These are phyloP conservation scores for Acipenser oxyrinchus DNA, from an alignment of 2,797 vertebrate species.

Conservation along the genomic window DNA sequence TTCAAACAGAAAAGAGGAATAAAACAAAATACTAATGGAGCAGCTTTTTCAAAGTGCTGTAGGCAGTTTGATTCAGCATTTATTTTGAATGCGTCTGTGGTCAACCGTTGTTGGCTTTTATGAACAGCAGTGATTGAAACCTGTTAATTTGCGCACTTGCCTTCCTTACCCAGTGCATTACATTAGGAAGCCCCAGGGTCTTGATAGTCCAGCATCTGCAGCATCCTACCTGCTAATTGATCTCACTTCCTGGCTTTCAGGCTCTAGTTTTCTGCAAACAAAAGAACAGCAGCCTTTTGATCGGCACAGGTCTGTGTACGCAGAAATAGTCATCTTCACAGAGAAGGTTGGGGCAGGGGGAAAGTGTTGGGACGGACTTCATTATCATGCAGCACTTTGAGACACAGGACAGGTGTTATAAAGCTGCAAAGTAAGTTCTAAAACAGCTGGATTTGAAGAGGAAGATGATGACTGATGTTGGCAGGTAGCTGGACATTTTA, in stretches of 20 bases:
- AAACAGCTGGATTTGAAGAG: no score
- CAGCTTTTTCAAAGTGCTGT: constrained; percentile 16
- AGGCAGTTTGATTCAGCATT: constrained; percentile 27
- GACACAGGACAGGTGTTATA: no score
- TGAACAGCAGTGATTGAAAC: constrained; percentile 59
- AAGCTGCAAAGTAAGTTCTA: no score
- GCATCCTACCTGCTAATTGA: constrained; percentile 50
- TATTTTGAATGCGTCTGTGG: constrained; percentile 59
- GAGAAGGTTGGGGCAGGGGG: constrained; percentile 34
- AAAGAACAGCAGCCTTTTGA: constrained; percentile 33
- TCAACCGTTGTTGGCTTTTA: constrained; percentile 57
- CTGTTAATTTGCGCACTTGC: constrained; percentile 54
- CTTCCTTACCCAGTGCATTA: constrained; percentile 56
- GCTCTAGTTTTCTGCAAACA: constrained; percentile 44
- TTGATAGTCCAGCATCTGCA: constrained; percentile 44
- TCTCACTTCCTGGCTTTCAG: constrained; percentile 47
- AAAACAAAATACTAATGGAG: no score
- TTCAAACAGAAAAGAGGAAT: no score
- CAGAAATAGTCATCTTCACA: not conserved
- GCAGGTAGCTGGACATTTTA: constrained; percentile 5
- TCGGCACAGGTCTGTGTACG: no score
- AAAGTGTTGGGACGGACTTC: constrained; percentile 27
- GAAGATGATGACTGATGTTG: constrained; percentile 25
- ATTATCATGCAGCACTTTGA: not conserved
- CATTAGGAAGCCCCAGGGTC: constrained; percentile 52